Percentiles rank a stretch among this genome's conserved stretches.
Conservation (phyloP, 2,797 vertebrate species). For the Synaphobranchus kaupii region DNA sequence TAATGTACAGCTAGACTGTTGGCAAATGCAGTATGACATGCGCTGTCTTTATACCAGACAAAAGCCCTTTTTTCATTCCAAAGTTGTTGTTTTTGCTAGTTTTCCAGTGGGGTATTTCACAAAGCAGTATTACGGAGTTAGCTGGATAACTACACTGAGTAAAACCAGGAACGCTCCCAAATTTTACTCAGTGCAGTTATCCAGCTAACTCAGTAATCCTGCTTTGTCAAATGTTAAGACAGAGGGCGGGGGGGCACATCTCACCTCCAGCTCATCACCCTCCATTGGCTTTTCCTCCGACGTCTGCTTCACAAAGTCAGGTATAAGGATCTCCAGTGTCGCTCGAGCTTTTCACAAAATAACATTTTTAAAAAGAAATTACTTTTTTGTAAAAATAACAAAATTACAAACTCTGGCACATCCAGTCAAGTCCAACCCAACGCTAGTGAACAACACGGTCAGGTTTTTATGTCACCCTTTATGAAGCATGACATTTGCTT, state of each 20-base stretch:
- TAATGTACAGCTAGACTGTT: not conserved
- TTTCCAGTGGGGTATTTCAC: too few species aligned
- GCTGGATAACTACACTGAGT: too few species aligned
- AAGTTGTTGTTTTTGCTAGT: not conserved
- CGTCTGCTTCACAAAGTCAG: constrained; percentile 98
- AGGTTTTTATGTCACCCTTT: too few species aligned
- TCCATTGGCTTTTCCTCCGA: constrained; percentile 95
- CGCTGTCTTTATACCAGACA: not conserved
- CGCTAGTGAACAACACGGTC: not conserved
- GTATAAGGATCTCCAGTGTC: constrained; percentile 99
- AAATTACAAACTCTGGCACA: not conserved
- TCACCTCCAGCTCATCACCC: constrained; percentile 96
- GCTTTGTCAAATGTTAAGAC: too few species aligned
- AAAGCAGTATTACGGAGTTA: too few species aligned
- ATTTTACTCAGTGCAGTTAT: too few species aligned
- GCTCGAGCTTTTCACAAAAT: constrained; percentile 81
- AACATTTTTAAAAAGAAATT: not conserved
- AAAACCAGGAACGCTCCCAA: too few species aligned
- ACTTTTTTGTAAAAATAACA: too few species aligned
- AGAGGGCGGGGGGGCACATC: too few species aligned
- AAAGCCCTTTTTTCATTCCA: not conserved
- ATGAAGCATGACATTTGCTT: too few species aligned
- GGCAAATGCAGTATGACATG: not conserved
- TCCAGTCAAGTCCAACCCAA: not conserved
- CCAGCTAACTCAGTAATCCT: too few species aligned